Evolutionary conservation across 2,797 vertebrate genomes (phyloP), one percentile per base, ranked within the genome.

Genomic region (Acrocephalus scirpaceus): DNA sequence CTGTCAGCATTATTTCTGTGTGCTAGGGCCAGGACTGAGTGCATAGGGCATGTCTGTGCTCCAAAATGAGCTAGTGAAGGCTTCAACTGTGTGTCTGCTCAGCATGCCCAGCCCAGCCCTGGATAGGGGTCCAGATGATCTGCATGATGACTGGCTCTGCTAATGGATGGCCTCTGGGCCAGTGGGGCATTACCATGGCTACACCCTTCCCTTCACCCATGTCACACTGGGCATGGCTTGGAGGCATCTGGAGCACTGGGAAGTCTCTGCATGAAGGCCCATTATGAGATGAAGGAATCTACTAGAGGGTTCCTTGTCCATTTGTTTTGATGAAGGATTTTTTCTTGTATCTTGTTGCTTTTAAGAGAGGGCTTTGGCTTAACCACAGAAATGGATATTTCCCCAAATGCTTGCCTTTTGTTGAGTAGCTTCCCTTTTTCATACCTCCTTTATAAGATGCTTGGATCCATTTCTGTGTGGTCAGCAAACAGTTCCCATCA

Each of bases 181-280:
- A 3, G 18, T 1, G 0, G 0, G 18, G 9, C 34, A 11, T 13
- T 75, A 51, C 44, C 30, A 2, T 13, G 19, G n/a, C 27, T 64
- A 7, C n/a, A 11, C 29, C 22, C 42, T 58, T 2, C 16, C 20
- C 30, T 54, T 17, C 4, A 8, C 50, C 16, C 1, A 0, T 9
- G 27, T 30, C 81, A 65, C 1, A 4, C 54, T 76, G 69, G 44
- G 16, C 20, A 30, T 0, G 5, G 23, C 67, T 84, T 0, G 0
- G 12, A 29, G 20, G n/a, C 48, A 70, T 20, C 76, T 40, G 58
- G 23, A 74, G 50, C 62, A 18, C 69, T 30, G 21, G 16, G 15
- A 36, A 50, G 11, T 60, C 73, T 61, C 66, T 72, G 42, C 54
- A 45, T 1, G 3, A 42, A 42, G 23, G 23, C 8, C 56, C 10